Evolutionary conservation across 2,797 vertebrate species (phyloP), one percentile per base, ranked within the genome.

Genomic region (Sternarchorhynchus goeldii): DNA sequence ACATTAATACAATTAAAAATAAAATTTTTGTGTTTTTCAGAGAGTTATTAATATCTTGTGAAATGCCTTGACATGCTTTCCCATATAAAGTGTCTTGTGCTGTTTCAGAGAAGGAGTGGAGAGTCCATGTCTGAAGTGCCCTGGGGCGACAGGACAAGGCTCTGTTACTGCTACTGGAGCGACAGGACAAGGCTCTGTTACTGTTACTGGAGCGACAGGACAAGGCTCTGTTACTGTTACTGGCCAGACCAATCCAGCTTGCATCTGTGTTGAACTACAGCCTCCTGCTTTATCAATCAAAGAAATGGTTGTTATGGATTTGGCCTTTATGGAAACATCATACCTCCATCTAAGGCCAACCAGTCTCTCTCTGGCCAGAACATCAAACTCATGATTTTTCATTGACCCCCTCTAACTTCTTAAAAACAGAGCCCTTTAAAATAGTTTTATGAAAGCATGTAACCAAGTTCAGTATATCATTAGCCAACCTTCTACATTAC

Each of bases 331-430:
- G 0, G 53, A 70, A 55, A n/a, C 50, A 56, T 8, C 67, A 55
- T 3, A 50, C 7, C 67, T 4, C 45, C n/a, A 4, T 57, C 10
- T 34, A 57, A 71, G 68, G 68, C 68, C 53, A 71, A 57, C 18
- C 53, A 34, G 7, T 21, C 50, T 56, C 50, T 71, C 34, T 71
- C 68, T 71, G 53, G 53, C 18, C 53, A 36, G 29, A 12, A 71
- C 17, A 20, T 36, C 53, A 36, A 57, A 34, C 6, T 20, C 8
- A 16, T 34, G 29, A 55, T 57, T 32, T 34, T 12, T 70, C 50
- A 32, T 16, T 6, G 3, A 25, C 20, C 18, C 53, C 39, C 18
- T 8, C 2, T 12, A 10, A 20, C 6, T 45, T 45, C 12, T 67
- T 45, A 41, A n/a, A 66, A n/a, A 14, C 8, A 66, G n/a, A 10